phyloP scores from a whole-genome alignment of 2,113 vertebrate species.

The Andinoacara biseriatus region DNA sequence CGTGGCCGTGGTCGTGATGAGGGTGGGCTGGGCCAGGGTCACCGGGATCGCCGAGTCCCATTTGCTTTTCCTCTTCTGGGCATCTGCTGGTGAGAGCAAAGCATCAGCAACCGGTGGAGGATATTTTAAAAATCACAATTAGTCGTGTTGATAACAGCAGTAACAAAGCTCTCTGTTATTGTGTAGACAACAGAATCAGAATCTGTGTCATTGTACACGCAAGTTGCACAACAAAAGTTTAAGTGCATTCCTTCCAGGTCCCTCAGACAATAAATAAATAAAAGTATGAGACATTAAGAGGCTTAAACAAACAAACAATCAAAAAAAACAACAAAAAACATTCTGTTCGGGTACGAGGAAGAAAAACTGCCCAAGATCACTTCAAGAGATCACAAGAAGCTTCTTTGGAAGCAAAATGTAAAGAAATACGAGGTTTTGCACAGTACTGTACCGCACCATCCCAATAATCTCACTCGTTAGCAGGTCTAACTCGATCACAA shows the following conservation, averaged over 20 bases:
- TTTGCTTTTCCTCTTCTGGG: slow-evolving; percentile 98
- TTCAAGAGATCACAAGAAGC: background rate
- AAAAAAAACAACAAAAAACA: background rate
- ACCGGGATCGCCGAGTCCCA: slow-evolving; percentile 98
- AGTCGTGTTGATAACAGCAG: too few relatives aligned
- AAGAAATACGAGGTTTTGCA: background rate
- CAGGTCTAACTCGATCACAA: background rate
- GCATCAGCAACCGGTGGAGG: background rate
- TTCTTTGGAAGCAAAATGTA: background rate
- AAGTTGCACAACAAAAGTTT: too few relatives aligned
- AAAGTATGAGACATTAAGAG: too few relatives aligned
- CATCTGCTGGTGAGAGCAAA: slow-evolving; percentile 79
- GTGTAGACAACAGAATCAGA: too few relatives aligned
- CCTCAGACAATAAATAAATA: too few relatives aligned
- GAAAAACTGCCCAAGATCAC: too few relatives aligned
- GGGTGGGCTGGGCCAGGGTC: slow-evolving; percentile 91
- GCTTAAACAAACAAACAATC: background rate
- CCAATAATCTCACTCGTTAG: rapidly evolving
- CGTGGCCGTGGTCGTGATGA: slow-evolving; percentile 92
- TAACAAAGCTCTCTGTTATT: background rate
- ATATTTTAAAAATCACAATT: too few relatives aligned
- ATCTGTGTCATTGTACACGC: too few relatives aligned
- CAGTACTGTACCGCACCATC: background rate
- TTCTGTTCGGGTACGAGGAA: too few relatives aligned
- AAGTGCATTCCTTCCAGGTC: too few relatives aligned